These are phyloP conservation scores for Clistopyga incitator DNA, from an alignment of 2,888 invertebrate genomes.

Conservation along the genomic window DNA sequence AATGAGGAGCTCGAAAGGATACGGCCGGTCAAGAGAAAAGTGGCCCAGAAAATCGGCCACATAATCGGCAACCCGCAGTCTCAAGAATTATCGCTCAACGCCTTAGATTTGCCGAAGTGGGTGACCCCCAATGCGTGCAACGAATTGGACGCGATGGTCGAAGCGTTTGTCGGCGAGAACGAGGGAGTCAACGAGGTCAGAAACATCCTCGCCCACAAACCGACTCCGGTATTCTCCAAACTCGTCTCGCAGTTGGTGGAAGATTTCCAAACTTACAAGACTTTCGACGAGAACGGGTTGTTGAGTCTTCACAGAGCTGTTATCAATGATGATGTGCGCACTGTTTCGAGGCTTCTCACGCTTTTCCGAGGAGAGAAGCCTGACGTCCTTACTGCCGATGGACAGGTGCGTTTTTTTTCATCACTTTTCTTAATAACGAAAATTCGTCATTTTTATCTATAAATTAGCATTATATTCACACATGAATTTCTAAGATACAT, in stretches of 20 bases:
- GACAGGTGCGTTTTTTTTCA: conserved; percentile 72
- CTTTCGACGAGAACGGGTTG: conserved; percentile 75
- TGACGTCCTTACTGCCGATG: conserved; percentile 73
- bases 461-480: no score
- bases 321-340: conserved; percentile 64
- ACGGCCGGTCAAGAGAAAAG: conserved; percentile 28
- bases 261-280: conserved; percentile 72
- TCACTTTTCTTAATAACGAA: no score
- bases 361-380: conserved; percentile 73
- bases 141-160: conserved; percentile 37
- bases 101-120: not conserved
- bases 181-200: conserved; percentile 64
- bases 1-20: conserved; percentile 32
- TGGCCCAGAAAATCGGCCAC: not conserved
- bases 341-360: conserved; percentile 74
- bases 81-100: conserved; percentile 30
- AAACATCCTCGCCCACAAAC: conserved; percentile 62
- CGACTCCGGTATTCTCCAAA: conserved; percentile 55
- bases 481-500: not conserved
- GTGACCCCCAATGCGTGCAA: not conserved
- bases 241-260: conserved; percentile 69
- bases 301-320: conserved; percentile 79
- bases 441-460: not conserved
- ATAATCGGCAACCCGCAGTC: conserved; percentile 35
- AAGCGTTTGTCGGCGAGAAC: conserved; percentile 19